These are phyloP conservation scores for Passer domesticus DNA, from an alignment of 2,113 vertebrate species.

Conservation along the genomic window DNA sequence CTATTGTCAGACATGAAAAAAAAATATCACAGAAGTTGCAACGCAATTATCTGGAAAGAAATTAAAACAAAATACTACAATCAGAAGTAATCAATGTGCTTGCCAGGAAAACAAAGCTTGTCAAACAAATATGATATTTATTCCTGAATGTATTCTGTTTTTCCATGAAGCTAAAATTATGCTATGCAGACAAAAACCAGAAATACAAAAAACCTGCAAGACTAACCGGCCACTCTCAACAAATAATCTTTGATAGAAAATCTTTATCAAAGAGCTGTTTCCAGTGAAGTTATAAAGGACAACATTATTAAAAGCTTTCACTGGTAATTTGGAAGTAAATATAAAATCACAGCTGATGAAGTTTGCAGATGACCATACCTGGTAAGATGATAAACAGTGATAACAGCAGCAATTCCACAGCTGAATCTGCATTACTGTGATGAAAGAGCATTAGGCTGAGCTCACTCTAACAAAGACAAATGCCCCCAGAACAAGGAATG, in stretches of 20 bases:
- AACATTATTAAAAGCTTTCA: conserved; percentile 4
- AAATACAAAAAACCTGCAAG: neutral
- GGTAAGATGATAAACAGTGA: neutral
- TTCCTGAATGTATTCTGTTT: neutral
- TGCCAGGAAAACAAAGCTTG: neutral
- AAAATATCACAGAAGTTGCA: neutral
- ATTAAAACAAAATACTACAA: neutral
- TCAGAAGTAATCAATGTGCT: neutral
- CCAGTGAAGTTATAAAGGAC: neutral
- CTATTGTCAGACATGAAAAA: neutral
- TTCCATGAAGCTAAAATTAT: neutral
- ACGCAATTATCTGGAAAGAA: neutral
- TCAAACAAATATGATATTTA: neutral
- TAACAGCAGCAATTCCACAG: neutral
- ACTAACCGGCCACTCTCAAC: neutral
- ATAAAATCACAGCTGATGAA: neutral
- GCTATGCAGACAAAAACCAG: neutral
- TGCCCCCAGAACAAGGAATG: neutral
- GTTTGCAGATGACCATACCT: neutral
- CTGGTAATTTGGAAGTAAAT: neutral
- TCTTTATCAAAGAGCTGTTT: neutral
- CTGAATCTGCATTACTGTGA: neutral
- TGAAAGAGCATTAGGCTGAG: neutral
- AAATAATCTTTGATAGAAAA: neutral
- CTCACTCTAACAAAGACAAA: neutral